Base-by-base conservation (phyloP, 2,797 vertebrate species). In the Xenops minutus region DNA sequence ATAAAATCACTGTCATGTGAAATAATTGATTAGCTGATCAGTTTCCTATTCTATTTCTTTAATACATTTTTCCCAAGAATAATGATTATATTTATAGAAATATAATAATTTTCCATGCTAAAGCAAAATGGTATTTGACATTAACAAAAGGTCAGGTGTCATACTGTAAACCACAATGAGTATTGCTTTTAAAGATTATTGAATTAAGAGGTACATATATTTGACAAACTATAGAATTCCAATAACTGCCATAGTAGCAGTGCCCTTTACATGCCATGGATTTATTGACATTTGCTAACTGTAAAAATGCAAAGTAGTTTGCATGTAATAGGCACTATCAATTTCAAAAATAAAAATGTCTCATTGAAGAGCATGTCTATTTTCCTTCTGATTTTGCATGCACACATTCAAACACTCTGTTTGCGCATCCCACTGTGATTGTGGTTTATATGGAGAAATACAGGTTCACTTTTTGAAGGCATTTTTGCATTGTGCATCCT, bases 61-160 rank as follows among this genome's bases (percentile, higher is more conserved):
- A 92, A 96, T 96, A 94, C 23, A 93, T 96, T 96, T 97, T 96
- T 86, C 76, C 75, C 84, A 89, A 92, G 92, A 97, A 97, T 97
- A 98, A 98, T 97, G 95, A 96, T 97, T 97, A 96, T 94, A 94
- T 97, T 96, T 97, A 97, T 97, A 97, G 92, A 97, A 97, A 97
- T 97, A 96, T 54, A 96, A 94, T 97, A 96, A 95, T 96, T 97
- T 97, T 95, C 96, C 94, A 93, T 94, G 95, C 82, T 96, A 92
- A 95, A 96, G 62, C 82, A 96, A 97, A 97, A 98, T 96, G 85
- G 85, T 96, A 95, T 96, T 94, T 98, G 97, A 98, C 97, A 98
- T 98, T 98, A 97, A 97, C 87, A 96, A 98, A 98, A 98, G 97
- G 97, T 98, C 97, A 97, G 92, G 92, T 97, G 94, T 97, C 97